Percentiles rank a stretch among this genome's conserved stretches.
Conservation (phyloP, 2,113 vertebrate genomes). For the Gambusia affinis region DNA sequence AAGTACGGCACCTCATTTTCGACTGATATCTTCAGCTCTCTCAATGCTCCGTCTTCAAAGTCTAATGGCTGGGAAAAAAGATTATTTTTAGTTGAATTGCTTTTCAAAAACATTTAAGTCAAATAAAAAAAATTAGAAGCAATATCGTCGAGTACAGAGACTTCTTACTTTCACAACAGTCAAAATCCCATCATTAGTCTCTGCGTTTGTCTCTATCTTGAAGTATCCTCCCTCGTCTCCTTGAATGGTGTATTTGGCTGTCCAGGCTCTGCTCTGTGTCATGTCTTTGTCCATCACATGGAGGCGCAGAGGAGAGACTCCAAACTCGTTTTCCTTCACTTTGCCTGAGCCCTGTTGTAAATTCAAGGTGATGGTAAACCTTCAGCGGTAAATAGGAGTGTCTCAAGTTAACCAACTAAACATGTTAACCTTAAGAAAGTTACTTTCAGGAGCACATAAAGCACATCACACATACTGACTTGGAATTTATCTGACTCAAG, state of each 20-base stretch:
- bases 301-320: constrained; percentile 41
- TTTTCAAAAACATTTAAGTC: too few species aligned
- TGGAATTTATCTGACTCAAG: neutral
- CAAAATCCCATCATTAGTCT: constrained; percentile 73
- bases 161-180: constrained; percentile 52
- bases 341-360: constrained; percentile 43
- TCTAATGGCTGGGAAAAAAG: constrained; percentile 51
- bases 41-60: constrained; percentile 41
- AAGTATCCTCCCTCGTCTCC: constrained; percentile 43
- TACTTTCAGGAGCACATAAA: too few species aligned
- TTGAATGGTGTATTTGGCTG: constrained; percentile 57
- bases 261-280: constrained; percentile 47
- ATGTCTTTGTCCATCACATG: constrained; percentile 61
- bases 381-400: too few species aligned
- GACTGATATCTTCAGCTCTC: constrained; percentile 45
- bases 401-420: too few species aligned
- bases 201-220: constrained; percentile 52
- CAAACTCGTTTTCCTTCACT: constrained; percentile 49
- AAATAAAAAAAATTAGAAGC: neutral
- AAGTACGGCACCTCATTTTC: constrained; percentile 53
- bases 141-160: neutral
- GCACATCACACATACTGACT: neutral
- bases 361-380: neutral
- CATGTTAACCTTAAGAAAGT: too few species aligned
- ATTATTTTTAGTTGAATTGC: too few species aligned